phyloP scores from a whole-genome alignment of 2,888 invertebrate species.

The Endomychus coccineus region DNA sequence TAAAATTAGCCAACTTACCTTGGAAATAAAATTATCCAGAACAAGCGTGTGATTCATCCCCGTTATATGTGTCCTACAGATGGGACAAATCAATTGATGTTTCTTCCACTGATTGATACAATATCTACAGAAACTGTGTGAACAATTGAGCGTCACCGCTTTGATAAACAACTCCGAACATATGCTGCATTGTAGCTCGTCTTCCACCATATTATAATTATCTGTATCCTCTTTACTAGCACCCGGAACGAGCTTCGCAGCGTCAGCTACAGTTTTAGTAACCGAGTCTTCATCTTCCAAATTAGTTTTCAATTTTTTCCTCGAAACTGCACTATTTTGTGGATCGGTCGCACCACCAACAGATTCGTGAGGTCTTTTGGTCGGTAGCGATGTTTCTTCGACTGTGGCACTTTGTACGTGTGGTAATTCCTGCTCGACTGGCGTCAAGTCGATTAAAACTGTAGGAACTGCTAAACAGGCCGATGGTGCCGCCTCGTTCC shows the following conservation, averaged over 20 bases:
- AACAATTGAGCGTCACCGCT: slow-evolving; percentile 63
- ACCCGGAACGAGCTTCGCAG: neutral
- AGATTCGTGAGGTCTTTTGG: neutral
- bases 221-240: slow-evolving; percentile 2
- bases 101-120: slow-evolving; percentile 66
- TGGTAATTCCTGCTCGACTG: too few species aligned
- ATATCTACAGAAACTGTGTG: slow-evolving; percentile 66
- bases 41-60: slow-evolving; percentile 56
- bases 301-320: neutral
- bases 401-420: neutral
- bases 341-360: neutral
- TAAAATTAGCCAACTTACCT: slow-evolving; percentile 57
- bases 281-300: neutral
- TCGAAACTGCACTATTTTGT: neutral
- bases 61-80: slow-evolving; percentile 51
- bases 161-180: slow-evolving; percentile 67
- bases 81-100: slow-evolving; percentile 63
- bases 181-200: slow-evolving; percentile 66
- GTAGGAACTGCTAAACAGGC: too few species aligned
- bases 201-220: slow-evolving; percentile 46
- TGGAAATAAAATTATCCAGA: slow-evolving; percentile 65
- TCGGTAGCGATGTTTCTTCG: neutral
- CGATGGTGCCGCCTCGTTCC: too few species aligned
- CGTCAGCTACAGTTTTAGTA: neutral
- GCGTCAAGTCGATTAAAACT: too few species aligned